Conservation (phyloP, 2,113 vertebrate genomes). For the Silurus asotus region DNA sequence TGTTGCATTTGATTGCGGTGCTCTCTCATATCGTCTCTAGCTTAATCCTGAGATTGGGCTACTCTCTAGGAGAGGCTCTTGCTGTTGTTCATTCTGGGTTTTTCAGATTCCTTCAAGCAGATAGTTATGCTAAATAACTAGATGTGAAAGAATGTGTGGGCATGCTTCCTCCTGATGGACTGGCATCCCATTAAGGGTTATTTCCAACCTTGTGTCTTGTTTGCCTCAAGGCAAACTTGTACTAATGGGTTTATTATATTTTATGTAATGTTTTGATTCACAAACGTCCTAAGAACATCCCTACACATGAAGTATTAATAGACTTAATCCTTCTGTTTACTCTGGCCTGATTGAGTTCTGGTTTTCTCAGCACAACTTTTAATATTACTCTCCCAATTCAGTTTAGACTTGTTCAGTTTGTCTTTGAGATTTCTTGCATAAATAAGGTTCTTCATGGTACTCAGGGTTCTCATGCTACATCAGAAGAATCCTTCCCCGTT, state of each 20-base stretch:
- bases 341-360: not conserved
- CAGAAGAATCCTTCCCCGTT: constrained; percentile 56
- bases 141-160: not conserved
- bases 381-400: not conserved
- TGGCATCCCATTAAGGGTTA: not conserved
- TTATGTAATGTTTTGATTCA: not conserved
- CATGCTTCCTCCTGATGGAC: not conserved
- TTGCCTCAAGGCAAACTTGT: not conserved
- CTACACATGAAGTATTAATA: not conserved
- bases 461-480: constrained; percentile 6
- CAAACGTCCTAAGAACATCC: not conserved
- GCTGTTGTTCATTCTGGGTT: not conserved
- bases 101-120: not conserved
- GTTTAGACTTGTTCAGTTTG: not conserved
- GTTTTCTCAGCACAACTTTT: not conserved
- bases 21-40: not conserved
- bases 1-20: not conserved
- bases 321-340: not conserved
- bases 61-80: not conserved
- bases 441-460: constrained; percentile 52
- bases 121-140: not conserved
- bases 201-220: not conserved
- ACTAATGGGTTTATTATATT: not conserved
- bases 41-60: not conserved
- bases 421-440: not conserved